phyloP scores from a whole-genome alignment of 2,888 invertebrate species.

The Argyresthia albistria region DNA sequence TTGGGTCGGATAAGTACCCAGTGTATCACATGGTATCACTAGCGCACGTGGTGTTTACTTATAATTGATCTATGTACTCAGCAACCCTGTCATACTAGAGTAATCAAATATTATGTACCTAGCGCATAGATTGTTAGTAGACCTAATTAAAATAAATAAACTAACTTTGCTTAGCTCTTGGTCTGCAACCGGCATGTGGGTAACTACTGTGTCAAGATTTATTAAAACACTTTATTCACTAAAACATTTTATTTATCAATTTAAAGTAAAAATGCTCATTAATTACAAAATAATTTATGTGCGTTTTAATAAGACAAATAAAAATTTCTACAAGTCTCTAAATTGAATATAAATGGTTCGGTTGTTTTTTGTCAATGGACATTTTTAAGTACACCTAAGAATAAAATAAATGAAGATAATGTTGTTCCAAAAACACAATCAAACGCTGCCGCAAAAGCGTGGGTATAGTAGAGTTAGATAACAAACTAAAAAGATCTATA shows the following conservation, averaged over 20 bases:
- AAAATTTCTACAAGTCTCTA: slow-evolving; percentile 32
- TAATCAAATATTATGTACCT: too few relatives aligned
- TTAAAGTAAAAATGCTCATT: slow-evolving; percentile 51
- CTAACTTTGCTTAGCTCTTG: too few relatives aligned
- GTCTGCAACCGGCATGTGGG: too few relatives aligned
- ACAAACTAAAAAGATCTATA: slow-evolving; percentile 63
- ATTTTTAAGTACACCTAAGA: slow-evolving; percentile 55
- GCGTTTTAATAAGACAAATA: slow-evolving; percentile 37
- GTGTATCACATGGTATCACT: too few relatives aligned
- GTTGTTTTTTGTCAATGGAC: slow-evolving; percentile 35
- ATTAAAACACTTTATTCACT: slow-evolving; percentile 22
- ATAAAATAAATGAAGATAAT: slow-evolving; percentile 18
- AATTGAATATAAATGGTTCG: slow-evolving; percentile 44
- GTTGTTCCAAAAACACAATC: slow-evolving; percentile 23
- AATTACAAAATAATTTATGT: slow-evolving; percentile 46
- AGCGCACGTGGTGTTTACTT: too few relatives aligned
- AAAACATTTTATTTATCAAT: slow-evolving; percentile 59
- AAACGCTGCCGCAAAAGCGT: slow-evolving; percentile 34
- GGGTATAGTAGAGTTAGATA: slow-evolving; percentile 33
- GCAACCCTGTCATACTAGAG: too few relatives aligned
- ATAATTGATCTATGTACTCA: too few relatives aligned
- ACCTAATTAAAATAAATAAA: too few relatives aligned
- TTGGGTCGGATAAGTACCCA: too few relatives aligned
- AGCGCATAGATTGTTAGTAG: too few relatives aligned
- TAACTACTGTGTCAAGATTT: too few relatives aligned